Evolutionary conservation across 2,888 invertebrate genomes (phyloP), one percentile per base, ranked within the genome.

Genomic region (Coleophora flavipennella): DNA sequence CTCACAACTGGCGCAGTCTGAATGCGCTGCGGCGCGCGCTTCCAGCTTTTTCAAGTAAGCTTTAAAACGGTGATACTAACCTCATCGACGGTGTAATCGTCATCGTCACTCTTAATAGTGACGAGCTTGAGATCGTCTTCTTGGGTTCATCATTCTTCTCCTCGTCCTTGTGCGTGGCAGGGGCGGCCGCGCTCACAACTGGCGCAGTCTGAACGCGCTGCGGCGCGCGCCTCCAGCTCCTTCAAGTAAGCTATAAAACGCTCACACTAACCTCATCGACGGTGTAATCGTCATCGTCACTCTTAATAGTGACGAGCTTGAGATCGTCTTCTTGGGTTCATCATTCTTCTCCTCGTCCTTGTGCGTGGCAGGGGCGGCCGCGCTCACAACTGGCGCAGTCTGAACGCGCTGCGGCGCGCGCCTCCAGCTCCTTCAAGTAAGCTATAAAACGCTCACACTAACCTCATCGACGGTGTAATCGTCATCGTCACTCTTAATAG

Each of bases 1-100:
- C 92, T 91, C 0, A 94, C 93, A 65, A 94, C 61, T 91, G 90
- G 8, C 93, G 79, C 33, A 94, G 68, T 0, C 90, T 87, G 57
- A 1, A 94, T 94, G n/a, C 93, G 87, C 31, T 86, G 78, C 0
- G 93, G 92, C 62, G 2, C 88, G 88, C 0, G 89, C 89, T 64
- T 95, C 94, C 31, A 95, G 65, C 64, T 93, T 93, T 61, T 93
- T 93, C 43, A 95, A n/a, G n/a, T n/a, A n/a, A n/a, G n/a, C n/a
- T n/a, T n/a, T n/a, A n/a, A n/a, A n/a, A n/a, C n/a, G n/a, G n/a
- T n/a, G n/a, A n/a, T n/a, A n/a, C n/a, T n/a, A n/a, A n/a, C n/a
- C n/a, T n/a, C n/a, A n/a, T n/a, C n/a, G n/a, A n/a, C n/a, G n/a
- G n/a, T n/a, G n/a, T n/a, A n/a, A n/a, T n/a, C n/a, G n/a, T n/a